Evolutionary conservation across 2,113 vertebrate species (phyloP).

Genomic region (Melanostigma gelatinosum): DNA sequence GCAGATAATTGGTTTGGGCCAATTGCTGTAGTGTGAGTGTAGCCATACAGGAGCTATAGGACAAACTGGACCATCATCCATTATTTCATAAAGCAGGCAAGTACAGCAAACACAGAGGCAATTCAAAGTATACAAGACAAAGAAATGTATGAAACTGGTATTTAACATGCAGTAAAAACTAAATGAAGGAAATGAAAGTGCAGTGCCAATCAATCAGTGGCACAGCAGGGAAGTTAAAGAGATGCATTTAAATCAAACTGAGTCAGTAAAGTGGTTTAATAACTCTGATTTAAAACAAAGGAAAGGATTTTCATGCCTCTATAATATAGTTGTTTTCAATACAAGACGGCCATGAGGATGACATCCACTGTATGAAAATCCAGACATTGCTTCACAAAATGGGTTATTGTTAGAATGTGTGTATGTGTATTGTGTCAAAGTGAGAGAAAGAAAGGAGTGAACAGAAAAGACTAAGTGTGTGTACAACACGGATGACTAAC

Average conservation of each 20-base stretch:
- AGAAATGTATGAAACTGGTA: neutral
- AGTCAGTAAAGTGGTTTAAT: neutral
- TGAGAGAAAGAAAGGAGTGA: neutral
- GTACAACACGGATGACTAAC: conserved; percentile 42
- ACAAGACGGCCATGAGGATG: neutral
- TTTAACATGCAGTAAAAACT: neutral
- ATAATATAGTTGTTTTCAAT: neutral
- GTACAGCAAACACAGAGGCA: neutral
- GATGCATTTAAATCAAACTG: neutral
- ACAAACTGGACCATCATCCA: neutral
- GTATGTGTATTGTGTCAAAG: neutral
- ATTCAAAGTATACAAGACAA: neutral
- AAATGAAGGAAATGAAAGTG: no score
- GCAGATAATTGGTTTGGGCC: neutral
- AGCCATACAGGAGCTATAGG: neutral
- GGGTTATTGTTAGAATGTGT: neutral
- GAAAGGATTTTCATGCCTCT: neutral
- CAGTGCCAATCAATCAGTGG: no score
- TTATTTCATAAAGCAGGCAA: neutral
- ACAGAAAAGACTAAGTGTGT: neutral
- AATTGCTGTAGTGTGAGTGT: neutral
- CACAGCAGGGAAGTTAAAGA: neutral
- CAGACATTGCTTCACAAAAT: neutral
- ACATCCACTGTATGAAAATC: neutral
- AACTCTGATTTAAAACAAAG: neutral